Evolutionary conservation across 2,797 vertebrate species (phyloP), one percentile per base, ranked within the genome.

Genomic region (Scolopax rusticola): DNA sequence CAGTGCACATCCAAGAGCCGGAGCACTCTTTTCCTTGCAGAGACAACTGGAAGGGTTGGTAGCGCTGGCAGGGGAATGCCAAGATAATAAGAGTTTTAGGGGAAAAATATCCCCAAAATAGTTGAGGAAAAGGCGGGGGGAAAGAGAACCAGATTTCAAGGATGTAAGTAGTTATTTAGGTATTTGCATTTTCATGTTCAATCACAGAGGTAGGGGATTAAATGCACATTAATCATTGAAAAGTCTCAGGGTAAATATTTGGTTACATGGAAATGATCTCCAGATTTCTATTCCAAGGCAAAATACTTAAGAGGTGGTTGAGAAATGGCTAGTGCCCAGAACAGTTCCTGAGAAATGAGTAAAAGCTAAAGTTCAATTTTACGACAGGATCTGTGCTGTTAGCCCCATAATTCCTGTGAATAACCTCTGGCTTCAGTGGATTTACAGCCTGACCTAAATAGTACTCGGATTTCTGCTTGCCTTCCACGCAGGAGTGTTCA

Each of bases 221-320:
- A 93, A 85, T 68, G 53, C 9, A 33, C 36, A 87, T 87, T 87
- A 93, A 89, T 91, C 12, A 57, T 45, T 70, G 75, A 74, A 74
- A 94, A 83, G 36, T 89, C 61, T 94, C 75, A 80, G 78, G 56
- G 87, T 91, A 93, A 96, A 87, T 93, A 93, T 87, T 92, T 90
- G 83, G 89, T 57, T 90, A 88, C 40, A n/a, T 50, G 51, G 75
- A 84, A 95, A 96, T 45, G 11, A 76, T 69, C 64, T 85, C 71
- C 87, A 94, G 53, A 64, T 78, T 86, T 90, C 43, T 53, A 77
- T 83, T 93, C 78, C 90, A 77, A 83, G 81, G 60, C 12, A 93
- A 94, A 93, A 77, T 60, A 63, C 54, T 68, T 69, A 48, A 74
- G 69, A 60, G 38, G 33, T 43, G 74, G 15, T 57, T 88, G 69